Base-by-base conservation (phyloP, 2,888 invertebrate species). In the Glaucopsyche alexis region DNA sequence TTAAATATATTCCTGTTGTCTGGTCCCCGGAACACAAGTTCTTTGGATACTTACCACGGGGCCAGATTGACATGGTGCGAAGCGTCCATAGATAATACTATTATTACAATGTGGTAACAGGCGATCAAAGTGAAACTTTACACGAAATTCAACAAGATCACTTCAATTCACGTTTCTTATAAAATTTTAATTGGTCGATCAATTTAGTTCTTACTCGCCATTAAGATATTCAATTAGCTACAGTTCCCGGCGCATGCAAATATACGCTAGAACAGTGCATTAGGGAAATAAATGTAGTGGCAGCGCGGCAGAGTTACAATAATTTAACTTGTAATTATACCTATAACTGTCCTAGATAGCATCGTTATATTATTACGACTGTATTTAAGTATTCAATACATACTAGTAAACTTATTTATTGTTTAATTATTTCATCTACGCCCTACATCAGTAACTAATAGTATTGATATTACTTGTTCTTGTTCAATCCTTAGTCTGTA, bases 151-250 rank as follows among this genome's bases (percentile, higher is more conserved):
- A 13, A 13, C 60, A 60, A 29, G 29, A 60, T 60, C 6, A 13
- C 60, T 29, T 38, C 60, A 38, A 11, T 38, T 69, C 49, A 69
- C 29, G 49, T 11, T 19, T 49, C 47, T 29, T 29, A 49, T 19
- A 67, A 42, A 67, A 67, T 49, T 69, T 69, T 49, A 49, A 69
- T 69, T 69, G 47, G 47, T 19, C 16, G 67, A 67, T 67, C 67
- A 67, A 67, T 67, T 45, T 19, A 11, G 67, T 19, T 42, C 67
- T 19, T 67, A 47, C 13, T 16, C 9, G 19, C 47, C 42, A 67
- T 67, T 67, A 19, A 69, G 8, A 47, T 19, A 47, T 67, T 67
- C 67, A 67, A 67, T 47, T 47, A 7, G 47, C 16, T 9, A 67
- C n/a, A 40, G 38, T 65, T 38, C 11, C 64, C 14, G 16, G 29